Conservation (phyloP, 2,888 invertebrate species). For the Panzeria rudis region DNA sequence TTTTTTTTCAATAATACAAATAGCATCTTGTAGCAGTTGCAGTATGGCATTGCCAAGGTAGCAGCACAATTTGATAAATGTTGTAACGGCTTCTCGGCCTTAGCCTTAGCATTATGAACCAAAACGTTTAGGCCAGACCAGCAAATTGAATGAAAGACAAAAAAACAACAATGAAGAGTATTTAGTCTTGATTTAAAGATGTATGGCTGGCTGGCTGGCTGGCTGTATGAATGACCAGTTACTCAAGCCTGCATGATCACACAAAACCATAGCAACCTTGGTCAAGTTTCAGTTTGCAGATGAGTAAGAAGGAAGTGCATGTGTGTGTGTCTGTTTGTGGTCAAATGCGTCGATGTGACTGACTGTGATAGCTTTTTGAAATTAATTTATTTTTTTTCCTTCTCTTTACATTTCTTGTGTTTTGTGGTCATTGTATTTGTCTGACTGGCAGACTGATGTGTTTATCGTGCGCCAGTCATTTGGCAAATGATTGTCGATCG, state of each 20-base stretch:
- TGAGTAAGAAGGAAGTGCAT: constrained; percentile 32
- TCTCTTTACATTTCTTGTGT: background rate
- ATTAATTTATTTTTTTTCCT: constrained; percentile 11
- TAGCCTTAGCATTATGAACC: background rate
- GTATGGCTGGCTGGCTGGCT: background rate
- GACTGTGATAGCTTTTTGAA: constrained; percentile 34
- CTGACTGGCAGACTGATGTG: constrained; percentile 76
- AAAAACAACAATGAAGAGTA: constrained; percentile 22
- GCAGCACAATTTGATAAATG: constrained; percentile 53
- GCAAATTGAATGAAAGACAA: background rate
- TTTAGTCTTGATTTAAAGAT: constrained; percentile 54
- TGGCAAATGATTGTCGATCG: constrained; percentile 82
- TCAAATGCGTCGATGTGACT: constrained; percentile 48
- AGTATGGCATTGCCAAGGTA: constrained; percentile 3
- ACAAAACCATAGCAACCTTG: constrained; percentile 33
- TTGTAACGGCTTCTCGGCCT: constrained; percentile 44
- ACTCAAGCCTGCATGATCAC: constrained; percentile 18
- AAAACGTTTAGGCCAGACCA: constrained; percentile 20
- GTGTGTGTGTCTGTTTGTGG: constrained; percentile 14
- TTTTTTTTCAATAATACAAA: background rate
- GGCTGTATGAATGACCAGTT: constrained; percentile 20
- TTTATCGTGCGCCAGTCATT: constrained; percentile 81
- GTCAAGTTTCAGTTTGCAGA: constrained; percentile 25
- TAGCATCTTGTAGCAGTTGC: background rate
- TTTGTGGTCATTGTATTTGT: constrained; percentile 34